Base-by-base conservation (phyloP, 2,797 vertebrate species). In the Rhadinocentrus ornatus region DNA sequence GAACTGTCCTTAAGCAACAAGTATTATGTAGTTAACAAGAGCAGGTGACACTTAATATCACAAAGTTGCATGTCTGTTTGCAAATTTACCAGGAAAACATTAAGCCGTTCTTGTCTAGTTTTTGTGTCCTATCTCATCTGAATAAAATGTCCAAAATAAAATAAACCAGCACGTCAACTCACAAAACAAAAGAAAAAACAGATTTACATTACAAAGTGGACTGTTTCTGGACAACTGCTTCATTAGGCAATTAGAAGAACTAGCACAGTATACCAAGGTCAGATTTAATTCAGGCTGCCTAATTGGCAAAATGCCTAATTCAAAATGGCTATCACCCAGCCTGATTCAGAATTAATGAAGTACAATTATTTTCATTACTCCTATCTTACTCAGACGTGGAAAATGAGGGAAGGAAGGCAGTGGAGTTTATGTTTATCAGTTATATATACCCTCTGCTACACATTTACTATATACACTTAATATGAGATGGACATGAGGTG, bases 221-320 rank as follows among this genome's bases (percentile, higher is more conserved):
- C 86, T 88, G 91, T 90, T 92, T 92, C 91, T 91, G 94, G 93
- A 95, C 94, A 94, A 96, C 93, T 94, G 93, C 94, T 96, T 97
- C 95, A 96, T 97, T 97, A 96, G 95, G 91, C 89, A 87, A 95
- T 75, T 92, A 95, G 92, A 95, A 93, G 94, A 93, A 94, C 94
- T 93, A 93, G 91, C 94, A 89, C 91, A 94, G 94, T 93, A 94
- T 94, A 96, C 96, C 96, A 97, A 98, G 97, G 97, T 99, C 96
- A 97, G 94, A 96, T 97, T 96, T 97, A 96, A 99, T 98, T 98
- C 97, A 96, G 95, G 95, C 95, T 83, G 93, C 91, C 96, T 97
- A 99, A 99, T 98, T 98, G 96, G 96, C 96, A 97, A 97, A 98
- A n/a, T n/a, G n/a, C 96, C 96, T 94, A 95, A 94, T 96, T 97